Percentiles rank a stretch among this genome's conserved stretches.
phyloP scores from a whole-genome alignment of 2,888 invertebrate species.

The Erebia palarica region DNA sequence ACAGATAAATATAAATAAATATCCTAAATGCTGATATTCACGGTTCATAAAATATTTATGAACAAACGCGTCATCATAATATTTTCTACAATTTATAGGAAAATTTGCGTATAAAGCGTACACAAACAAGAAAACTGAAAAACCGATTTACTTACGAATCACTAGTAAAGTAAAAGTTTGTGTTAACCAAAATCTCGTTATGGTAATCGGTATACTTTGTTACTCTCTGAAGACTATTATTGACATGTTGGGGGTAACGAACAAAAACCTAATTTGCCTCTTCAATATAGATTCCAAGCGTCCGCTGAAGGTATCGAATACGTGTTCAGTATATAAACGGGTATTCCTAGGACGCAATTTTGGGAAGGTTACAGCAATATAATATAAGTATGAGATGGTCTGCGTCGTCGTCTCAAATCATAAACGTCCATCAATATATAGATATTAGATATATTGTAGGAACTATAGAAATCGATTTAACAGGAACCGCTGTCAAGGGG shows the following conservation, averaged over 20 bases:
- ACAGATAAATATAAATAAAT: background rate
- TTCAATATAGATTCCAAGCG: constrained; percentile 27
- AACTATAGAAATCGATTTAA: too few relatives aligned
- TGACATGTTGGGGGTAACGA: constrained; percentile 17
- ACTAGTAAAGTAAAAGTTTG: background rate
- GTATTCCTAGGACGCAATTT: constrained; percentile 2
- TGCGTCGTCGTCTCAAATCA: too few relatives aligned
- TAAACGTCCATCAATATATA: too few relatives aligned
- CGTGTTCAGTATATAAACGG: constrained; percentile 32
- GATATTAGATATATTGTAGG: too few relatives aligned
- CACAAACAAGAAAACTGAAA: constrained; percentile 8
- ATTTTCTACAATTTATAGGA: constrained; percentile 6
- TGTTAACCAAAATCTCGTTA: background rate
- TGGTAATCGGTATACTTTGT: constrained; percentile 1
- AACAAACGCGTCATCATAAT: constrained; percentile 1
- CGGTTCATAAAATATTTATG: constrained; percentile 11
- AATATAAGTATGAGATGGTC: too few relatives aligned
- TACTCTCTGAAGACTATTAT: constrained; percentile 21
- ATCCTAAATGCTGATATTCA: background rate
- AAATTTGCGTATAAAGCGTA: constrained; percentile 9
- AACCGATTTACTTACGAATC: constrained; percentile 2
- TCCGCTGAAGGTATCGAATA: constrained; percentile 18
- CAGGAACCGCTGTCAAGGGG: too few relatives aligned
- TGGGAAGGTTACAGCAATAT: background rate
- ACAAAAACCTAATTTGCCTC: constrained; percentile 40